phyloP scores from a whole-genome alignment of 2,888 invertebrate species.

The Microplitis deprimator region DNA sequence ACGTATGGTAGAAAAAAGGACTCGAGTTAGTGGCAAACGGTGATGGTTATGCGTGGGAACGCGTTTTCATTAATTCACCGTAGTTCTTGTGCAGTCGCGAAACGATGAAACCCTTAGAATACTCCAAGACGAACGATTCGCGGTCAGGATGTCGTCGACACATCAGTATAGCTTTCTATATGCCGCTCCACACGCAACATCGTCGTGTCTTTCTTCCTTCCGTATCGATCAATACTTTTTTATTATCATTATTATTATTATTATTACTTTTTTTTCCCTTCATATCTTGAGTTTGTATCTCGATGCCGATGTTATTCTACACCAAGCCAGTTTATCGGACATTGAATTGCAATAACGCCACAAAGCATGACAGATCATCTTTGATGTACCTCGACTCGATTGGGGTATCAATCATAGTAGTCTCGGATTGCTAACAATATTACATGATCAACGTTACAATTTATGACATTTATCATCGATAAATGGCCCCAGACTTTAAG shows the following conservation, averaged over 20 bases:
- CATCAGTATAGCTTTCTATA: conserved; percentile 19
- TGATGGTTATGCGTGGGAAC: conserved; percentile 65
- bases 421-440: not conserved
- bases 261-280: conserved; percentile 3
- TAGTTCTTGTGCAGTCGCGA: conserved; percentile 58
- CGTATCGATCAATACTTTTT: conserved; percentile 31
- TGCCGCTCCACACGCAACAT: not conserved
- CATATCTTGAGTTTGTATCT: not conserved
- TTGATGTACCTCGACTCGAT: conserved; percentile 16
- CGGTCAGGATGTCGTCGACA: conserved; percentile 59
- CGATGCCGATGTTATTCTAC: not conserved
- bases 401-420: not conserved
- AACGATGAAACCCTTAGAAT: conserved; percentile 34
- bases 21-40: conserved; percentile 50
- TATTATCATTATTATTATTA: not conserved
- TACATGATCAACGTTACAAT: conserved; percentile 27
- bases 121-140: conserved; percentile 56
- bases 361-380: conserved; percentile 31
- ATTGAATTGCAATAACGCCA: conserved; percentile 32
- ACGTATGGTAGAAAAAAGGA: conserved; percentile 48
- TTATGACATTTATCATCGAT: conserved; percentile 33
- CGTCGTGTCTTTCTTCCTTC: conserved; percentile 42
- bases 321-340: conserved; percentile 14
- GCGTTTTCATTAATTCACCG: conserved; percentile 67
- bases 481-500: conserved; percentile 13